Conservation (phyloP, 2,888 invertebrate species). For the Encarsia formosa region DNA sequence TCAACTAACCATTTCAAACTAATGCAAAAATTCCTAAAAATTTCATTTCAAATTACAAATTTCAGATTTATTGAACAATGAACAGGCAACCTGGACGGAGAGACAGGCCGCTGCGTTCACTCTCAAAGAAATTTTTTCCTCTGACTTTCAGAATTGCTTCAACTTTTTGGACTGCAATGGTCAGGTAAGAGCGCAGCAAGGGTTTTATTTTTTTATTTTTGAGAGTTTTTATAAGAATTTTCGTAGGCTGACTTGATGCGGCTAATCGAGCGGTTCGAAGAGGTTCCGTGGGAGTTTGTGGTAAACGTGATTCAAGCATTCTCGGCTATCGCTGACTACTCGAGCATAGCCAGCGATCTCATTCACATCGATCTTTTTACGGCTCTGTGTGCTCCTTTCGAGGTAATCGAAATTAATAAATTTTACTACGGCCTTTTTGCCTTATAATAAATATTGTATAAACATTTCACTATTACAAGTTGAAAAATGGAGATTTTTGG, state of each 20-base stretch:
- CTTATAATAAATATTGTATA: no score
- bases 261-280: constrained; percentile 28
- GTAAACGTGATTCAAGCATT: constrained; percentile 32
- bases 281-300: constrained; percentile 29
- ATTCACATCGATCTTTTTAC: constrained; percentile 32
- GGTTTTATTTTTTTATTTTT: neutral
- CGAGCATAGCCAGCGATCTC: constrained; percentile 26
- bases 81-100: constrained; percentile 30
- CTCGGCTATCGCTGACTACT: constrained; percentile 29
- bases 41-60: neutral
- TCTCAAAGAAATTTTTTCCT: constrained; percentile 34
- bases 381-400: constrained; percentile 33
- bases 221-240: neutral
- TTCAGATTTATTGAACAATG: constrained; percentile 25
- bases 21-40: neutral
- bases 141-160: constrained; percentile 32
- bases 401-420: constrained; percentile 36
- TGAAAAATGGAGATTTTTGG: no score
- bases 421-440: no score
- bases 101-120: constrained; percentile 37
- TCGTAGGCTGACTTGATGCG: constrained; percentile 12
- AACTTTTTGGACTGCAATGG: constrained; percentile 32
- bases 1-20: neutral
- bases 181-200: constrained; percentile 27
- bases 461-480: no score